Evolutionary conservation across 1,140 invertebrate genomes (phyloP), one percentile per base, ranked within the genome.

Genomic region (Prorops nasuta): DNA sequence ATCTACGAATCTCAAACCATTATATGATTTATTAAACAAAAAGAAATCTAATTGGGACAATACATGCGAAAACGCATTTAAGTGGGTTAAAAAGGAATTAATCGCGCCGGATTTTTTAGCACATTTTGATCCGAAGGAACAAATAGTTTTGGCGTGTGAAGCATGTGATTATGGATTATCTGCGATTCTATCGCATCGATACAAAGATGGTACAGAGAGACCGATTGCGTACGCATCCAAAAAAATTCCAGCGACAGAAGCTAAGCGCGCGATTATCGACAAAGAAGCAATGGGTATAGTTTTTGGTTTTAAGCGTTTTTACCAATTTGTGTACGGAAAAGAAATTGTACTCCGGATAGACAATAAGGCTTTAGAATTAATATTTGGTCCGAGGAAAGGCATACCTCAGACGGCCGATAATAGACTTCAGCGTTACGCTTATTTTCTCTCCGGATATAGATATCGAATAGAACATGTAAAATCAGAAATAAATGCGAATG

Each of bases 91-190:
- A 45, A 14, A 44, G 3, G 40, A 45, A 19, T 47, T 76, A 15
- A 19, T 46, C 14, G 63, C 59, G 12, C 40, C 51, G 3, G 24
- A 50, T 9, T 18, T 67, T 7, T 51, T 72, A 19, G 62, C 65
- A 2, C 66, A 76, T 43, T 77, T 52, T 52, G 60, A 77, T 44
- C 58, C 69, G 9, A 38, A 56, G 4, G 42, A 52, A 20, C 34
- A 57, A 14, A 40, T 78, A 7, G 38, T 66, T n/a, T 21, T 79
- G 12, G 57, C 63, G 6, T 66, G 63, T 32, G 76, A 79, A 55
- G 72, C 75, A 2, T 67, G 60, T 1, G 24, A 62, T 0, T 62
- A 63, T 51, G 75, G 71, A 17, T 46, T 78, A 2, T 70, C 72
- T 0, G 59, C 63, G 12, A 67, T 76, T 3, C 36, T 78, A 4